Conservation (phyloP, 2,113 vertebrate species). For the Dasypus novemcinctus region DNA sequence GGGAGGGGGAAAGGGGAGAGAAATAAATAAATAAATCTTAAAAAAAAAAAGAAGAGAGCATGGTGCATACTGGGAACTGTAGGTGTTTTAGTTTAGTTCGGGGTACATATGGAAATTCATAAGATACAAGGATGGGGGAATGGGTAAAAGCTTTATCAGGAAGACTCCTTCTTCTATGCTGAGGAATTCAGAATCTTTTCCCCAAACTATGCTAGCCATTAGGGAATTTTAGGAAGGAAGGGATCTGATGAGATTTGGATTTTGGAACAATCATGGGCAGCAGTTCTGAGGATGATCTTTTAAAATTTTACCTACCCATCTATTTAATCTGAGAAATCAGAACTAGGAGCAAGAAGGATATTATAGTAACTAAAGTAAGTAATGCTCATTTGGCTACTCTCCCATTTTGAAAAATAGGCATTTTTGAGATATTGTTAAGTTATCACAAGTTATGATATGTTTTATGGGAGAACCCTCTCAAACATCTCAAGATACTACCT, state of each 20-base stretch:
- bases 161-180: not conserved
- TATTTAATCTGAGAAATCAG: not conserved
- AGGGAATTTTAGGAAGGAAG: slow-evolving; percentile 15
- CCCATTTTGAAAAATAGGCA: slow-evolving; percentile 10
- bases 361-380: not conserved
- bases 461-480: not conserved
- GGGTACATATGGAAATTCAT: not conserved
- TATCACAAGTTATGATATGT: not conserved
- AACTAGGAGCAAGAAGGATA: not conserved
- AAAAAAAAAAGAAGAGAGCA: not conserved
- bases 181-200: not conserved
- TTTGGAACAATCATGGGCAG: not conserved
- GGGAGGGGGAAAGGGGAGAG: too few species aligned
- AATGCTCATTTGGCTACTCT: not conserved
- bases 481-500: not conserved
- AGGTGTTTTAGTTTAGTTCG: not conserved
- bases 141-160: not conserved
- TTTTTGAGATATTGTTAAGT: slow-evolving; percentile 17
- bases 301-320: not conserved
- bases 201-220: not conserved
- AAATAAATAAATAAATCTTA: too few species aligned
- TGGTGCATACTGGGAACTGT: not conserved
- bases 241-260: not conserved
- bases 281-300: not conserved
- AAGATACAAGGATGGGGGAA: not conserved